Percentiles rank a stretch among this genome's conserved stretches.
phyloP scores from a whole-genome alignment of 2,797 vertebrate genomes.

The Rhincodon typus region DNA sequence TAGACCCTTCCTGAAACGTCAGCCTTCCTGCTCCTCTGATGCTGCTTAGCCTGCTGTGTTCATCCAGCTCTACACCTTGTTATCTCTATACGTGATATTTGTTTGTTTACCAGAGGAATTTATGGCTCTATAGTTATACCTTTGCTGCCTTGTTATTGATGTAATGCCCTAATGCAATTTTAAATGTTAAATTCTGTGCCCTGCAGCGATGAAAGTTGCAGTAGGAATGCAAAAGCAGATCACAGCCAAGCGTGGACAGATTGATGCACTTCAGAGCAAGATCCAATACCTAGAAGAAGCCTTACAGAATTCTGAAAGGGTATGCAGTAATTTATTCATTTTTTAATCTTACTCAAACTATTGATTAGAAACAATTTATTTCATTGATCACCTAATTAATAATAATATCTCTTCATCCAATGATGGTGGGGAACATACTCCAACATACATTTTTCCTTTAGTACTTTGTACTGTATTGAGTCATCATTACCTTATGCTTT shows the following conservation, averaged over 20 bases:
- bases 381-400: not conserved
- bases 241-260: constrained; percentile 69
- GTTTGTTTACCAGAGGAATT: not conserved
- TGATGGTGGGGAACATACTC: too few species aligned
- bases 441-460: not conserved
- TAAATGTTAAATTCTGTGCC: not conserved
- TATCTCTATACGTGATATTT: not conserved
- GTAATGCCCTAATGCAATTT: not conserved
- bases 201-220: constrained; percentile 69
- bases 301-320: constrained; percentile 61
- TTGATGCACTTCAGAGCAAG: constrained; percentile 68
- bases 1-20: too few species aligned
- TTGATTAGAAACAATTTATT: not conserved
- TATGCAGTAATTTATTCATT: constrained; percentile 43
- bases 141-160: not conserved
- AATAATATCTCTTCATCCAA: not conserved
- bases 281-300: constrained; percentile 73
- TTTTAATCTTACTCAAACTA: not conserved
- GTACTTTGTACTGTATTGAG: not conserved
- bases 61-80: too few species aligned
- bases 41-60: too few species aligned
- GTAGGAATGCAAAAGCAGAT: constrained; percentile 74
- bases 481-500: not conserved
- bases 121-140: not conserved
- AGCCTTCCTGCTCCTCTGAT: too few species aligned